Evolutionary conservation across 2,888 invertebrate genomes (phyloP), one percentile per base, ranked within the genome.

Genomic region (Pammene fasciana): DNA sequence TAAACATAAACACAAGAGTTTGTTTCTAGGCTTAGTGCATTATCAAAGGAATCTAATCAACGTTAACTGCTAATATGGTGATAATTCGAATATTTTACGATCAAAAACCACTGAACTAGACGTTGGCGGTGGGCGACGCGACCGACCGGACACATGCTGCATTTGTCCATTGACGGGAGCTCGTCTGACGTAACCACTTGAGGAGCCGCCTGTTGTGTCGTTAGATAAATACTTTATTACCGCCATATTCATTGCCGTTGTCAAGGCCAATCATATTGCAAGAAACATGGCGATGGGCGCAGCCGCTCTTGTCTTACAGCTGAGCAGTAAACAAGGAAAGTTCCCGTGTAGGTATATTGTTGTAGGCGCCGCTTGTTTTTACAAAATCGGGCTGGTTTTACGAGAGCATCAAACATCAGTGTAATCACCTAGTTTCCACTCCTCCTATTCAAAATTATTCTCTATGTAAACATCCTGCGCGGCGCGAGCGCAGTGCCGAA

Each of bases 401-500:
- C 76, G 71, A 74, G 68, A 75, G 74, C 70, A 75, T 78, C 72
- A 76, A 74, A 68, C 38, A 65, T 67, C 68, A 70, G 66, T 72
- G 71, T 65, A 67, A 75, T 74, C 71, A 72, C 75, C 72, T 73
- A 75, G 67, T 72, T 78, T 75, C 67, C 65, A 73, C 73, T 76
- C 71, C 71, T 73, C 70, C 71, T 73, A 71, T 71, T 65, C 67
- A 70, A 77, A 82, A 78, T 75, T 72, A 73, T 76, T 73, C 76
- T 76, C 74, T 70, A 78, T 78, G 82, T 87, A 90, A 89, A 89
- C 88, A 87, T 82, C 79, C 80, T 76, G 67, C 52, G 68, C 61
- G 67, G 54, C 60, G 80, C 52, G 61, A 75, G 70, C 75, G 73
- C 72, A 71, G 41, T 73, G 74, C 78, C 76, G 83, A 82, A 84